These are phyloP conservation scores for Tauraco erythrolophus DNA, from an alignment of 2,113 vertebrate species.

Conservation along the genomic window DNA sequence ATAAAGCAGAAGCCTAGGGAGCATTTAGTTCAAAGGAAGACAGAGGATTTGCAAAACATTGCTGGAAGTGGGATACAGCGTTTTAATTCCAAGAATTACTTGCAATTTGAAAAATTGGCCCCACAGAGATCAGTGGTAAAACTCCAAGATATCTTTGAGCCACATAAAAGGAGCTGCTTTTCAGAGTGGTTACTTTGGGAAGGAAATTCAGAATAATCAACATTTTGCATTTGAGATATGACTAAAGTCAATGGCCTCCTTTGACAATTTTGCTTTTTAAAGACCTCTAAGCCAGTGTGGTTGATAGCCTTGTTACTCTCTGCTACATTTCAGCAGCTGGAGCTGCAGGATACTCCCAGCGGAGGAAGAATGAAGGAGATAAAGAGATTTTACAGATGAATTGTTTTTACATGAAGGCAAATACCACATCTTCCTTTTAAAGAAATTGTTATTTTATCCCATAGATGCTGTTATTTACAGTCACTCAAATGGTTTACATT, in stretches of 20 bases:
- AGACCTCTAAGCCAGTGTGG: neutral
- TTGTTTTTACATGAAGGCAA: conserved; percentile 14
- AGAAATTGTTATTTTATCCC: neutral
- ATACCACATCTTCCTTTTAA: neutral
- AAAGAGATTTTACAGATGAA: neutral
- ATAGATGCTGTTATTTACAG: neutral
- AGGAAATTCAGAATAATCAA: conserved; percentile 23
- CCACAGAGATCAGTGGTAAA: neutral
- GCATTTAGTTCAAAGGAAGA: conserved; percentile 6
- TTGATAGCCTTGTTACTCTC: neutral
- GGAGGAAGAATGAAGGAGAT: neutral
- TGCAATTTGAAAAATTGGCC: neutral
- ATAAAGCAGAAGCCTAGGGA: neutral
- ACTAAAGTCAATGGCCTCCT: neutral
- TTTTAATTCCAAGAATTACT: neutral
- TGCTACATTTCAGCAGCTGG: neutral
- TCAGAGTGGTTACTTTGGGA: neutral
- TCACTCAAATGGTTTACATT: neutral
- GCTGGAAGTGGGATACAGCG: neutral
- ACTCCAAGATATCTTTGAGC: neutral
- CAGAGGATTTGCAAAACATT: neutral
- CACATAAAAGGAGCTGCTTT: neutral
- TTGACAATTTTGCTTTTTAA: neutral
- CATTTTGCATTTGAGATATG: neutral
- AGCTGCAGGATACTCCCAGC: neutral